Conservation (phyloP, 2,888 invertebrate genomes). For the Helleia helle region DNA sequence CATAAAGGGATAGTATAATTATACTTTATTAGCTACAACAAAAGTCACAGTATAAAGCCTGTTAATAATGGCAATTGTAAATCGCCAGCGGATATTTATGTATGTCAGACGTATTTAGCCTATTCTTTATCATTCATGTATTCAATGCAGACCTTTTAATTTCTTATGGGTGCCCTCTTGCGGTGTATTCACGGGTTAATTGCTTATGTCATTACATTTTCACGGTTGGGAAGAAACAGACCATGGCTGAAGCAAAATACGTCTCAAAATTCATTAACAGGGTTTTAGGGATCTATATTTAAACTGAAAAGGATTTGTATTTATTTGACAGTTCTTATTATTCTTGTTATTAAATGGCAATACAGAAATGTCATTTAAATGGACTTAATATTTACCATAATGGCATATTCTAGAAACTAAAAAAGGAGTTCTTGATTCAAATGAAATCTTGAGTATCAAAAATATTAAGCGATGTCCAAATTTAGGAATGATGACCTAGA, state of each 20-base stretch:
- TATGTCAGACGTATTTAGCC: constrained; percentile 23
- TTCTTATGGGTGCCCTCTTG: constrained; percentile 21
- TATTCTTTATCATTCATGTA: constrained; percentile 24
- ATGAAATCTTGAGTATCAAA: no score
- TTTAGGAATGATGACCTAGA: no score
- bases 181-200: constrained; percentile 17
- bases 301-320: background rate
- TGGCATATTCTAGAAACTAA: no score
- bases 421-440: no score
- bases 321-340: background rate
- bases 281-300: background rate
- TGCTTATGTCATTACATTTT: constrained; percentile 16
- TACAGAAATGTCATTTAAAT: no score
- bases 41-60: constrained; percentile 3
- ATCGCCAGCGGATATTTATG: constrained; percentile 10
- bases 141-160: constrained; percentile 23
- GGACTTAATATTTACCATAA: no score
- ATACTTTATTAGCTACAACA: constrained; percentile 5
- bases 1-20: no score
- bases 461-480: no score
- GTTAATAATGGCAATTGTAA: constrained; percentile 9
- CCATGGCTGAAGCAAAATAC: background rate
- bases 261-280: background rate
- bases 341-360: background rate
- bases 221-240: background rate